Evolutionary conservation across 1,140 invertebrate genomes (phyloP).

Genomic region (Sycobia sp.): DNA sequence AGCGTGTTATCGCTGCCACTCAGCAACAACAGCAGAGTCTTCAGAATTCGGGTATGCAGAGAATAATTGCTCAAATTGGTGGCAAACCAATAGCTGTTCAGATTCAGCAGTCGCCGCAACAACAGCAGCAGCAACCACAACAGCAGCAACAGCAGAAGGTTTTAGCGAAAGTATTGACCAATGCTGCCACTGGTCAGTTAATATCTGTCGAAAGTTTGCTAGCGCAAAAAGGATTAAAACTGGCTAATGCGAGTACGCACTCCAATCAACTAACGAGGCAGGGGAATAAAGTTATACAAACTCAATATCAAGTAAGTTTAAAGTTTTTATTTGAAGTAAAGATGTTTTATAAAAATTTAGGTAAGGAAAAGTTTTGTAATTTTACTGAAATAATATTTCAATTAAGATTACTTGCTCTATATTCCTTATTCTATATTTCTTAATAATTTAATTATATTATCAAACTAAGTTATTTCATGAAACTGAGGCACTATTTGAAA

Average conservation of each 20-base stretch:
- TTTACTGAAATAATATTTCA: too few species aligned
- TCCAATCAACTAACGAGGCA: slow-evolving; percentile 54
- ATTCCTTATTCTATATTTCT: too few species aligned
- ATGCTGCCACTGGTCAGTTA: slow-evolving; percentile 66
- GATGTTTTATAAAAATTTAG: neutral
- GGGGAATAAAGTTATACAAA: slow-evolving; percentile 57
- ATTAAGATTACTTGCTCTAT: too few species aligned
- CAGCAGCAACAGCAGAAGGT: slow-evolving; percentile 56
- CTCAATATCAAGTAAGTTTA: slow-evolving; percentile 54
- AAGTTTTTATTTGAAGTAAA: neutral
- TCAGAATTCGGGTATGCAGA: slow-evolving; percentile 55
- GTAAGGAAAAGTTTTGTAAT: neutral
- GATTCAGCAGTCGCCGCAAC: slow-evolving; percentile 57
- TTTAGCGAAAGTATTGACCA: slow-evolving; percentile 67
- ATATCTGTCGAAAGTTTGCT: slow-evolving; percentile 72
- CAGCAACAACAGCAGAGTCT: slow-evolving; percentile 43
- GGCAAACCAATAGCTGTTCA: slow-evolving; percentile 59
- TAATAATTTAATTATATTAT: too few species aligned
- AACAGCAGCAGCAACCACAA: slow-evolving; percentile 42
- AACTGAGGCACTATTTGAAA: slow-evolving; percentile 14
- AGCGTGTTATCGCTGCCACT: slow-evolving; percentile 40
- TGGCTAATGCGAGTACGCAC: slow-evolving; percentile 52
- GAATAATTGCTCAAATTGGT: slow-evolving; percentile 60
- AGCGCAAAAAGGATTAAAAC: slow-evolving; percentile 65
- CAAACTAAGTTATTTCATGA: neutral